Evolutionary conservation across 2,888 invertebrate genomes (phyloP).

Genomic region (Cephonodes hylas): DNA sequence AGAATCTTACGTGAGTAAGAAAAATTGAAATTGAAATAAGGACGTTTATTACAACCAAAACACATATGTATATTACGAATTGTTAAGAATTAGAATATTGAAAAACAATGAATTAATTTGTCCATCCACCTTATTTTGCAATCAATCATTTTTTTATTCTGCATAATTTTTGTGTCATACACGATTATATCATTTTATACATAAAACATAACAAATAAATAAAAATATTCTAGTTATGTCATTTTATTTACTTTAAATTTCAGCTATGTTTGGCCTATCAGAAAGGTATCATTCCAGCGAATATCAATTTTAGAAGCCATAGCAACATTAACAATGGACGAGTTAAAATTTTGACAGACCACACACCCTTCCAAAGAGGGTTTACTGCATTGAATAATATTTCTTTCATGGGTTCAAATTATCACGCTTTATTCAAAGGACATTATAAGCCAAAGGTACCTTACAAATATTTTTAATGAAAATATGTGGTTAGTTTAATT

Average conservation of each 20-base stretch:
- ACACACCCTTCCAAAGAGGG: neutral
- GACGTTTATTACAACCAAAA: too few relatives aligned
- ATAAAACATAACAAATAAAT: neutral
- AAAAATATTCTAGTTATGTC: too few relatives aligned
- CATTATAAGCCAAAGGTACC: constrained; percentile 51
- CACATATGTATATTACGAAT: too few relatives aligned
- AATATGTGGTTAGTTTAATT: too few relatives aligned
- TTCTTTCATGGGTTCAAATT: constrained; percentile 46
- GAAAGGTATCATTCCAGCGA: constrained; percentile 1
- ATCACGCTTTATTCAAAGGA: constrained; percentile 51
- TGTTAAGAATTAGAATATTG: too few relatives aligned
- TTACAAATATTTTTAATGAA: neutral
- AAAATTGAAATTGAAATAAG: too few relatives aligned
- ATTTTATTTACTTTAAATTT: neutral
- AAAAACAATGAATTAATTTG: too few relatives aligned
- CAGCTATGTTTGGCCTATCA: constrained; percentile 11
- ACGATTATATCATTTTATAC: too few relatives aligned
- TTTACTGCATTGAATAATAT: constrained; percentile 49
- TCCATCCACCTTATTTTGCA: too few relatives aligned
- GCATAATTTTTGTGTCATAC: too few relatives aligned
- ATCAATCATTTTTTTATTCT: too few relatives aligned
- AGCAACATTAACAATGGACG: neutral
- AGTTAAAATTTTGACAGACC: constrained; percentile 4
- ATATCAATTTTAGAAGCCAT: neutral
- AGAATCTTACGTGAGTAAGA: too few relatives aligned